Conservation (phyloP, 1,140 invertebrate genomes). For the Drosophila ogumai region DNA sequence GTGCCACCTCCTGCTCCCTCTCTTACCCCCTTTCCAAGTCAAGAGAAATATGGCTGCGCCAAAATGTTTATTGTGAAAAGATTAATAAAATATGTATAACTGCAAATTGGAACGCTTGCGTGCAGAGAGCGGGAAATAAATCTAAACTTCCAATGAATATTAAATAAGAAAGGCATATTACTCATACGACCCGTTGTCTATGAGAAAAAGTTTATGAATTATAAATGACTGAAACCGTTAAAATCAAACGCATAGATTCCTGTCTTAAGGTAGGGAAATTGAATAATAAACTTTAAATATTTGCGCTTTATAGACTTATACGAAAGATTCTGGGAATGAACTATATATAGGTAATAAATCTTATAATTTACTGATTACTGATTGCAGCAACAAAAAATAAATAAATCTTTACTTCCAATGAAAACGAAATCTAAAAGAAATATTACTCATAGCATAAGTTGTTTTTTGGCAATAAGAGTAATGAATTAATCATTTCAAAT, state of each 20-base stretch:
- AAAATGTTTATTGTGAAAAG: conserved; percentile 74
- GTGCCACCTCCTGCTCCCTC: conserved; percentile 12
- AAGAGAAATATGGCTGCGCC: conserved; percentile 51
- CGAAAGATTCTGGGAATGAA: background rate
- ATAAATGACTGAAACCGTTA: background rate
- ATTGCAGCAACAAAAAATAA: background rate
- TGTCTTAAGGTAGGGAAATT: background rate
- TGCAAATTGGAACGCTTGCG: conserved; percentile 29
- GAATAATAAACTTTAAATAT: background rate
- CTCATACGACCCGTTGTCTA: conserved; percentile 38
- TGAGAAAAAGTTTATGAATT: conserved; percentile 12
- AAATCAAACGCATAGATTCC: background rate
- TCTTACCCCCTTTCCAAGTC: background rate
- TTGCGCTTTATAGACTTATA: background rate
- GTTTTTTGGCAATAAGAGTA: background rate
- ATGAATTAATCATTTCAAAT: conserved; percentile 31
- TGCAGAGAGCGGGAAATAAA: conserved; percentile 18
- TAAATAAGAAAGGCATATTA: conserved; percentile 28
- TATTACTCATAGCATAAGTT: conserved; percentile 23
- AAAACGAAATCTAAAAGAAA: conserved; percentile 5
- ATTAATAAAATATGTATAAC: conserved; percentile 62
- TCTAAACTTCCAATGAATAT: conserved; percentile 23
- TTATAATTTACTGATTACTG: too few relatives aligned
- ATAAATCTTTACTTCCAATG: background rate
- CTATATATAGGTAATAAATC: background rate